Percentiles rank a stretch among this genome's conserved stretches.
These are phyloP conservation scores for Liparis tanakae DNA, from an alignment of 2,797 vertebrate species.

Conservation along the genomic window DNA sequence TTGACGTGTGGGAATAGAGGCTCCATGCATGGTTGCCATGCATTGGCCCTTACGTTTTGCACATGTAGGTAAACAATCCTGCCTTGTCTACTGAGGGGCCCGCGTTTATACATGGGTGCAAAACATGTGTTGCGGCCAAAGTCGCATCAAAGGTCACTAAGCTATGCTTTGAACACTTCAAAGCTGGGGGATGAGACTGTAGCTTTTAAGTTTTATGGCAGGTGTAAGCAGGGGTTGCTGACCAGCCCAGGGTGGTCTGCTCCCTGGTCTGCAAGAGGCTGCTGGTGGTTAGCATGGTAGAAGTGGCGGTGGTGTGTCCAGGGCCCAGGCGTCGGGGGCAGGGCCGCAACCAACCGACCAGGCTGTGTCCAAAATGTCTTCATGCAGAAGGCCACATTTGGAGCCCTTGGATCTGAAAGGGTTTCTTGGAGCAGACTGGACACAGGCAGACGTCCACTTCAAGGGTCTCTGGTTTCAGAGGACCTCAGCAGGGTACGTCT, in stretches of 20 bases:
- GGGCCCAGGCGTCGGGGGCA: slow-evolving; percentile 55
- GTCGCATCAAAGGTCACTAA: slow-evolving; percentile 92
- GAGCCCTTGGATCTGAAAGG: slow-evolving; percentile 80
- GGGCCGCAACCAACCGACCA: slow-evolving; percentile 74
- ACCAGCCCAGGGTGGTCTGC: slow-evolving; percentile 90
- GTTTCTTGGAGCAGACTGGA: slow-evolving; percentile 84
- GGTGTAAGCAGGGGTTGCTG: slow-evolving; percentile 94
- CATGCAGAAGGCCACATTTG: slow-evolving; percentile 87
- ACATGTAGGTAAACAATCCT: slow-evolving; percentile 87
- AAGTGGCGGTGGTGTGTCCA: slow-evolving; percentile 50
- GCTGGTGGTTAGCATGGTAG: slow-evolving; percentile 68
- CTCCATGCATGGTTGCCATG: slow-evolving; percentile 82
- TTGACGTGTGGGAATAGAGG: slow-evolving; percentile 69
- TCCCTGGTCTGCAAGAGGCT: slow-evolving; percentile 78
- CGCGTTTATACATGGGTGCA: slow-evolving; percentile 87
- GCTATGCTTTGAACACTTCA: slow-evolving; percentile 96
- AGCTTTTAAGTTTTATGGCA: slow-evolving; percentile 98
- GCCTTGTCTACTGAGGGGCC: slow-evolving; percentile 80
- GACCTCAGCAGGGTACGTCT: slow-evolving; percentile 94
- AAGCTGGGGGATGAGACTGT: slow-evolving; percentile 88
- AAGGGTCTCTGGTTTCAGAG: slow-evolving; percentile 98
- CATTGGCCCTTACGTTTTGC: slow-evolving; percentile 82
- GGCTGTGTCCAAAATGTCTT: slow-evolving; percentile 83
- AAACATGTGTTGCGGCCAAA: slow-evolving; percentile 90
- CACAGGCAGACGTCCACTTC: slow-evolving; percentile 94